phyloP scores from a whole-genome alignment of 1,140 invertebrate species.

The Trichogramma pretiosum region DNA sequence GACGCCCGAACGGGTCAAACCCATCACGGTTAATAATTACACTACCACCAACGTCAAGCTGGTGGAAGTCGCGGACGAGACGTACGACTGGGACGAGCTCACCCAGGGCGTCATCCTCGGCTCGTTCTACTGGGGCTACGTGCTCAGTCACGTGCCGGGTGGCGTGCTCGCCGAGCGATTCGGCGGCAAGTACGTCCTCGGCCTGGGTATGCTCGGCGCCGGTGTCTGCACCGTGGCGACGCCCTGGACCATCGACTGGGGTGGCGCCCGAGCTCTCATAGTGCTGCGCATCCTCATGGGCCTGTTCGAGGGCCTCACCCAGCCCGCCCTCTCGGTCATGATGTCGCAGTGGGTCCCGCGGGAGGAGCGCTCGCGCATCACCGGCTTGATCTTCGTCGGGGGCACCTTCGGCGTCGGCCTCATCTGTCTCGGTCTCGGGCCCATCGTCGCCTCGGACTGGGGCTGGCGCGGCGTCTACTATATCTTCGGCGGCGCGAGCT shows the following conservation, averaged over 20 bases:
- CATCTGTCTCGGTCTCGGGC: slow-evolving; percentile 61
- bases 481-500: slow-evolving; percentile 66
- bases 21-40: too few species aligned
- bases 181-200: slow-evolving; percentile 68
- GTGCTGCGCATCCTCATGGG: slow-evolving; percentile 61
- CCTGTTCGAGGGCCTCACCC: slow-evolving; percentile 67
- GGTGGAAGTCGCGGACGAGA: too few species aligned
- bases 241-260: slow-evolving; percentile 49
- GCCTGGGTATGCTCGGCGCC: slow-evolving; percentile 64
- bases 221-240: slow-evolving; percentile 66
- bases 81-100: too few species aligned
- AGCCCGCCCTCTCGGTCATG: slow-evolving; percentile 64
- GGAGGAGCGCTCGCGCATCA: slow-evolving; percentile 62
- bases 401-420: slow-evolving; percentile 64
- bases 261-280: slow-evolving; percentile 54
- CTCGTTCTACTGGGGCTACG: slow-evolving; percentile 55
- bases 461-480: slow-evolving; percentile 74
- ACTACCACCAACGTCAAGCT: too few species aligned
- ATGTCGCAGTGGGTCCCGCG: slow-evolving; percentile 67
- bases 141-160: slow-evolving; percentile 51
- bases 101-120: slow-evolving; percentile 53
- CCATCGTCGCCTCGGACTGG: slow-evolving; percentile 52
- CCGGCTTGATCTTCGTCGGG: slow-evolving; percentile 65
- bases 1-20: too few species aligned
- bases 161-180: slow-evolving; percentile 62